Conservation (phyloP, 2,797 vertebrate genomes). For the Columba guinea region DNA sequence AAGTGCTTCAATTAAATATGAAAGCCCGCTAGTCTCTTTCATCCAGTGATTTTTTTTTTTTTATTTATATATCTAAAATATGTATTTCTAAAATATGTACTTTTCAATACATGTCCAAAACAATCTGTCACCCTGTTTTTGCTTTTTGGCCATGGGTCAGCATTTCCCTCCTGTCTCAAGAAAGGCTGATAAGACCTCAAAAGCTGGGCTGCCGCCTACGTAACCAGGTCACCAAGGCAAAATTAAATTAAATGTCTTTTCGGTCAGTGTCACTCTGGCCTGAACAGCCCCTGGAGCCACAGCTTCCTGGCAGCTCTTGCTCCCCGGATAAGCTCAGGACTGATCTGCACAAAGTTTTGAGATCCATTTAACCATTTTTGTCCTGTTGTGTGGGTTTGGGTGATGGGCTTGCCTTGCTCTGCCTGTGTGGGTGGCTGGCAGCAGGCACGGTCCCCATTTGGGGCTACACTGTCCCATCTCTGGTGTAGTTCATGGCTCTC, state of each 20-base stretch:
- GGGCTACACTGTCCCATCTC: not conserved
- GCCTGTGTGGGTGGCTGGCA: not conserved
- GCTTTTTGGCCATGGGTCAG: not conserved
- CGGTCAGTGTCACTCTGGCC: not conserved
- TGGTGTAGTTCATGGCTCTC: not conserved
- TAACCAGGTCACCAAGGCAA: not conserved
- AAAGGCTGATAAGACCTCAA: not conserved
- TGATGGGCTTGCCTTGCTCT: not conserved
- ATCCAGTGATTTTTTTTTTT: not conserved
- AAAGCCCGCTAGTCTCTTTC: not conserved
- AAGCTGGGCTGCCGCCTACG: not conserved
- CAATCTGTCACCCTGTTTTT: not conserved
- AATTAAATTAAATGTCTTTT: not conserved
- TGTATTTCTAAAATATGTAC: too few relatives aligned
- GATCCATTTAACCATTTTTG: accelerated
- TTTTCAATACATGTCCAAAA: not conserved
- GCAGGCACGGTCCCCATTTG: accelerated
- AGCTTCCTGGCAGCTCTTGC: not conserved
- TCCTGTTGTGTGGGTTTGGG: not conserved
- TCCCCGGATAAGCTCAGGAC: not conserved
- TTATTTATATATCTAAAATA: too few relatives aligned
- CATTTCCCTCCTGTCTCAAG: not conserved
- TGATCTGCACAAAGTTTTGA: not conserved
- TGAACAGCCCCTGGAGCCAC: accelerated
- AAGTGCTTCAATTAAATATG: not conserved